Base-by-base conservation (phyloP, 1,140 invertebrate species). In the Hermatobates lingyangjiaoensis region DNA sequence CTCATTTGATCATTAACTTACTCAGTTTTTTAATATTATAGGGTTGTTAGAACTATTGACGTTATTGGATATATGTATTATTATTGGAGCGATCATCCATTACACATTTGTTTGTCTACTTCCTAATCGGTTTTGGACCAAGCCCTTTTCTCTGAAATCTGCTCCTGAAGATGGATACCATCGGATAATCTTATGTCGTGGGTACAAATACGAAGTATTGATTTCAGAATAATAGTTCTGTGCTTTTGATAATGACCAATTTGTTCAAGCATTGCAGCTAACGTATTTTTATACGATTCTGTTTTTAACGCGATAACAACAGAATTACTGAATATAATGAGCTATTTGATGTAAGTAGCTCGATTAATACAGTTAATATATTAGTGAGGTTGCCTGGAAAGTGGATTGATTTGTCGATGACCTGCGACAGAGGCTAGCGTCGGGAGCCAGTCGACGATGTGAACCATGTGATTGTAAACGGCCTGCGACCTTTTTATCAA, bases 381-480 rank as follows among this genome's bases (percentile, higher is more conserved):
- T n/a, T n/a, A n/a, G n/a, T n/a, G n/a, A n/a, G n/a, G n/a, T n/a
- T n/a, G n/a, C n/a, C n/a, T n/a, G n/a, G 30, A 18, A 34, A 34
- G 30, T 12, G 10, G 30, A 12, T 12, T 20, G 20, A 45, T 45
- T 45, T 10, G 7, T 12, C 5, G 34, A 15, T 64, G 65, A 69
- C 76, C 75, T 27, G 73, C 73, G 3, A 74, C 75, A 51, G 69
- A 68, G 26, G 69, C 74, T 1, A 94, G 65, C 0, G 89, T 91
- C 0, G 89, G 89, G 27, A 93, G 61, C 85, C 88, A 92, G 64
- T 94, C 90, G 14, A 72, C 71, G 3, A 92, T 75, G 58, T 89
- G 83, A 60, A 91, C 80, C 51, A 90, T 70, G 38, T 85, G 74
- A 54, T 79, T 74, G 34, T 77, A 81, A 0, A 85, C 71, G 58